These are phyloP conservation scores for Pantelozetes paolii DNA, from an alignment of 2,888 invertebrate species.

Conservation along the genomic window DNA sequence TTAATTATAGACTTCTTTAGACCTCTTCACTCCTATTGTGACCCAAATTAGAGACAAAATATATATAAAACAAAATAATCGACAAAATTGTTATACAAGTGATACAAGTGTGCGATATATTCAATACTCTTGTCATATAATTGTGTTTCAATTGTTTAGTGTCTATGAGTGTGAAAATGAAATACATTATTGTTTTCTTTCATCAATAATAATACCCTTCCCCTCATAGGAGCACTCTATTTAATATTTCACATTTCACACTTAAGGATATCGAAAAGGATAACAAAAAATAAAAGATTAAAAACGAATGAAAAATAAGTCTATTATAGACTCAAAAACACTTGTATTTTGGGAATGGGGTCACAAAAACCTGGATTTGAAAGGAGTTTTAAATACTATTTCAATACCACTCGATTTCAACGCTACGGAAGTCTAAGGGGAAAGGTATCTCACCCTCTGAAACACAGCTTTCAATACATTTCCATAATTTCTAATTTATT, in stretches of 20 bases:
- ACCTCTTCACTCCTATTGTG: conserved; percentile 23
- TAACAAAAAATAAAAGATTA: neutral
- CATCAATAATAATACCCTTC: too few species aligned
- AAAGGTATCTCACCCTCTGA: neutral
- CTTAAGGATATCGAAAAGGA: conserved; percentile 11
- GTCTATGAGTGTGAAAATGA: too few species aligned
- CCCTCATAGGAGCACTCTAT: too few species aligned
- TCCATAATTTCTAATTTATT: neutral
- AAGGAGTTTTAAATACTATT: neutral
- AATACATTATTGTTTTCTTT: too few species aligned
- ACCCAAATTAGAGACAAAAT: conserved; percentile 29
- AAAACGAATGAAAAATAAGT: neutral
- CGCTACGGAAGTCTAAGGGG: neutral
- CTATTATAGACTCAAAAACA: neutral
- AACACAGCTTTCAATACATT: neutral
- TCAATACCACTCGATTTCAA: conserved; percentile 17
- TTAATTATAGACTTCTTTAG: conserved; percentile 29
- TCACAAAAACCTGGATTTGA: neutral
- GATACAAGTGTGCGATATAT: too few species aligned
- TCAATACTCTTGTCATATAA: too few species aligned
- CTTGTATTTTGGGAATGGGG: neutral
- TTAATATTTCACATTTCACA: neutral
- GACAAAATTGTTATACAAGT: too few species aligned
- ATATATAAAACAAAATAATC: too few species aligned
- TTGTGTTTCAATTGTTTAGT: too few species aligned